Conservation (phyloP, 2,797 vertebrate genomes). For the Streptopelia turtur region DNA sequence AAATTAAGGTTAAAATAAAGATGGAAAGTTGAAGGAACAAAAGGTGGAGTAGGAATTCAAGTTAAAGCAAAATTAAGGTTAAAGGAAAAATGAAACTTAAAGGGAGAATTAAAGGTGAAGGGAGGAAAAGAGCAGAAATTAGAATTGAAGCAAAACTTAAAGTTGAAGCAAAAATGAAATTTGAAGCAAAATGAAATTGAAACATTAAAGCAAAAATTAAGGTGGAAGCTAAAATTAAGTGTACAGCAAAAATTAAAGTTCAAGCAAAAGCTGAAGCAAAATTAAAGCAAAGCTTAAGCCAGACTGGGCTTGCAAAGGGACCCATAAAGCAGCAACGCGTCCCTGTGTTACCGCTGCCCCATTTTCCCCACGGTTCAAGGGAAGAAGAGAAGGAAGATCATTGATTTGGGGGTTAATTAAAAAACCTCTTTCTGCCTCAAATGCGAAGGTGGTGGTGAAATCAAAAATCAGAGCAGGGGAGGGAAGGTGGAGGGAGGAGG, state of each 20-base stretch:
- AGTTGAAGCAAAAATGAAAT: neutral
- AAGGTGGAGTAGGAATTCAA: no score
- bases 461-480: neutral
- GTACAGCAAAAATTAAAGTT: neutral
- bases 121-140: neutral
- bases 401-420: neutral
- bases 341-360: accelerated
- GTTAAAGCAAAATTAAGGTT: neutral
- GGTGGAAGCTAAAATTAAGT: neutral
- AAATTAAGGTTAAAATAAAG: neutral
- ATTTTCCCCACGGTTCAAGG: neutral
- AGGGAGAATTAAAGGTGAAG: neutral
- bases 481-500: neutral
- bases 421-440: neutral
- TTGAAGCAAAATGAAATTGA: no score
- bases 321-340: accelerated
- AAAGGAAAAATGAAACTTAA: neutral
- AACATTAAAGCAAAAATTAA: neutral
- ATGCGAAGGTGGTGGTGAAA: neutral
- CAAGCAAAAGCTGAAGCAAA: neutral
- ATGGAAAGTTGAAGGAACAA: neutral
- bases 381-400: neutral
- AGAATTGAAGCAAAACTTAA: neutral
- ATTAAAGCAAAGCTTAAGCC: neutral
- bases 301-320: neutral